A percentile compares a stretch with the other conserved stretches of the same genome.
phyloP scores from a whole-genome alignment of 2,113 vertebrate species.

The Campylorhamphus procurvoides region DNA sequence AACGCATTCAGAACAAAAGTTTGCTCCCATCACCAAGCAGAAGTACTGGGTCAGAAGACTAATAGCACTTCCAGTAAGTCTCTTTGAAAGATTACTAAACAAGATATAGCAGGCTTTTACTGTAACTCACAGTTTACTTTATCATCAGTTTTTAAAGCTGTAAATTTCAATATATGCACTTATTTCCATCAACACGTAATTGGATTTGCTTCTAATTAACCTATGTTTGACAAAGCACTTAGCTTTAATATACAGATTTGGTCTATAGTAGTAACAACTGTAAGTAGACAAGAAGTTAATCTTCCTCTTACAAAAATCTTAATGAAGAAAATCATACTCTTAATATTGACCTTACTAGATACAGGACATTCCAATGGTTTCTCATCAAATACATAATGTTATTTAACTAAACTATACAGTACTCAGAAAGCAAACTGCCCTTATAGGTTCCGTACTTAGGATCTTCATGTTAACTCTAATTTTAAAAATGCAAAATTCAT shows the following conservation, averaged over 20 bases:
- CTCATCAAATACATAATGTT: not conserved
- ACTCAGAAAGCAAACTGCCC: not conserved
- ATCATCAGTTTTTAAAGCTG: constrained; percentile 49
- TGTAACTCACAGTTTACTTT: constrained; percentile 39
- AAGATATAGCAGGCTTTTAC: constrained; percentile 8
- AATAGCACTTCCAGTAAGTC: not conserved
- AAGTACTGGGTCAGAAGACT: not conserved
- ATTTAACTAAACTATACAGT: not conserved
- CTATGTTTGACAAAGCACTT: constrained; percentile 62
- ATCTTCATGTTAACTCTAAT: not conserved
- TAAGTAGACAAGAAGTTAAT: constrained; percentile 48
- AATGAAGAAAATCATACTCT: not conserved
- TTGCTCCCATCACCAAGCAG: not conserved
- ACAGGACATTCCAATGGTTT: not conserved
- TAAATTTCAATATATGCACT: constrained; percentile 49
- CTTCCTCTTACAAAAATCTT: constrained; percentile 34
- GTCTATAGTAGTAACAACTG: constrained; percentile 19
- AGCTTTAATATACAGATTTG: constrained; percentile 44
- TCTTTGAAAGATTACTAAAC: constrained; percentile 34
- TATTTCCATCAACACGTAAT: constrained; percentile 45
- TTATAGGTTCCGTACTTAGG: not conserved
- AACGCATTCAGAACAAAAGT: not conserved
- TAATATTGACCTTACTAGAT: not conserved
- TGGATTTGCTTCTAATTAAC: constrained; percentile 69
- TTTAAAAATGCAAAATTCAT: constrained; percentile 7